Percentiles rank a stretch among this genome's conserved stretches.
Conservation (phyloP, 1,140 invertebrate species). For the Zaprionus camerounensis region DNA sequence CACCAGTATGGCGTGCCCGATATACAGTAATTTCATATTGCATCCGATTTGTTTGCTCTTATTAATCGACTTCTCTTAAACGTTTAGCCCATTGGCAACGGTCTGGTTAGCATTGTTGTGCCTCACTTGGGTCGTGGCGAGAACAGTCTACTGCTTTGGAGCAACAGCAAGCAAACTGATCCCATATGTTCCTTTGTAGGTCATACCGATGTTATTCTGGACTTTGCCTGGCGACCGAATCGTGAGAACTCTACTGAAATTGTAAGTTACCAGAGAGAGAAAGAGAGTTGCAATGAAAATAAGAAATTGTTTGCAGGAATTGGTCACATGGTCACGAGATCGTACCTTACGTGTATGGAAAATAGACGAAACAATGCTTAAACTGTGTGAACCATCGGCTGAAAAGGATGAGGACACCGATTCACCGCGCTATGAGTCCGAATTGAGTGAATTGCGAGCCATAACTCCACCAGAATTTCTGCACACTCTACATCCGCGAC, state of each 20-base stretch:
- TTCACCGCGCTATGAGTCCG: slow-evolving; percentile 53
- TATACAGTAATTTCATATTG: slow-evolving; percentile 88
- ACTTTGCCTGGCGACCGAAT: slow-evolving; percentile 95
- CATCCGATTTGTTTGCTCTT: background rate
- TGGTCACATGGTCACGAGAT: slow-evolving; percentile 98
- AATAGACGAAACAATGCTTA: slow-evolving; percentile 93
- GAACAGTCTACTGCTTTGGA: slow-evolving; percentile 93
- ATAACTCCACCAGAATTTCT: slow-evolving; percentile 69
- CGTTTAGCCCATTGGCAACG: slow-evolving; percentile 94
- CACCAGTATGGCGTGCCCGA: slow-evolving; percentile 96
- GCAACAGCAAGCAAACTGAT: slow-evolving; percentile 88
- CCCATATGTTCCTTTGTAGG: slow-evolving; percentile 95
- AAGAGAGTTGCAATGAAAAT: background rate
- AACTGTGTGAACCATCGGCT: slow-evolving; percentile 86
- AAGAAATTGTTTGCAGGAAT: slow-evolving; percentile 87
- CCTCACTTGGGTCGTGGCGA: slow-evolving; percentile 91
- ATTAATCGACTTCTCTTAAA: background rate
- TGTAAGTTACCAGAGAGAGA: slow-evolving; percentile 37
- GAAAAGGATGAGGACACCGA: slow-evolving; percentile 61
- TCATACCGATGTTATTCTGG: slow-evolving; percentile 96
- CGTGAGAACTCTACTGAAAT: slow-evolving; percentile 71
- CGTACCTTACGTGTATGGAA: slow-evolving; percentile 96
- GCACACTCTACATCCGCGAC: slow-evolving; percentile 46
- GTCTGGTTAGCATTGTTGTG: slow-evolving; percentile 94
- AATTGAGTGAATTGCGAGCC: slow-evolving; percentile 56